A percentile compares a stretch with the other conserved stretches of the same genome.
Evolutionary conservation across 1,140 invertebrate genomes (phyloP).

Genomic region (Heliconius nattereri): DNA sequence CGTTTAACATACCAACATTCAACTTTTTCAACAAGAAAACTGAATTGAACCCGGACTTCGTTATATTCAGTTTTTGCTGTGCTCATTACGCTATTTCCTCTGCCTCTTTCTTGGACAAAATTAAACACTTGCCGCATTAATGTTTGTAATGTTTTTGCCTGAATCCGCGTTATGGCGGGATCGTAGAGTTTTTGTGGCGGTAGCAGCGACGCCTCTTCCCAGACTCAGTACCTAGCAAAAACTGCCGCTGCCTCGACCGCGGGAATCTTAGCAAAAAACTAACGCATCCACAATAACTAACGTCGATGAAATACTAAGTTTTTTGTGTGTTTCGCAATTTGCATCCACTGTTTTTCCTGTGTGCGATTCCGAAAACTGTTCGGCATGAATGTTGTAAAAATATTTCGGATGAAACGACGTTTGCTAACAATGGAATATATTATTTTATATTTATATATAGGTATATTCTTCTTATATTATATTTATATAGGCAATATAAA

Average conservation of each 20-base stretch:
- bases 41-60: not conserved
- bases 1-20: not conserved
- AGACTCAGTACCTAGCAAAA: conserved; percentile 58
- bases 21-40: conserved; percentile 1
- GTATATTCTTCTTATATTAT: not conserved
- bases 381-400: not conserved
- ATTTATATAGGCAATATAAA: no score
- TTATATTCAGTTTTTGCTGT: not conserved
- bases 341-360: conserved; percentile 47
- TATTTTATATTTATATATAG: not conserved
- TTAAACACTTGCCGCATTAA: not conserved
- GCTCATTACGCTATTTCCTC: conserved; percentile 5
- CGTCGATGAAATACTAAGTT: conserved; percentile 6
- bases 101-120: conserved; percentile 1
- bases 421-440: not conserved
- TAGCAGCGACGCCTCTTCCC: conserved; percentile 27
- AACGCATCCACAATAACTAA: conserved; percentile 3
- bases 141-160: not conserved
- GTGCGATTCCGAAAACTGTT: conserved; percentile 38
- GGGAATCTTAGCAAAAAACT: conserved; percentile 6
- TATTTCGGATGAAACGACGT: not conserved
- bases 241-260: conserved; percentile 44
- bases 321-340: not conserved
- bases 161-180: not conserved
- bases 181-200: not conserved